These are phyloP conservation scores for Boloria selene DNA, from an alignment of 2,888 invertebrate species.

Conservation along the genomic window DNA sequence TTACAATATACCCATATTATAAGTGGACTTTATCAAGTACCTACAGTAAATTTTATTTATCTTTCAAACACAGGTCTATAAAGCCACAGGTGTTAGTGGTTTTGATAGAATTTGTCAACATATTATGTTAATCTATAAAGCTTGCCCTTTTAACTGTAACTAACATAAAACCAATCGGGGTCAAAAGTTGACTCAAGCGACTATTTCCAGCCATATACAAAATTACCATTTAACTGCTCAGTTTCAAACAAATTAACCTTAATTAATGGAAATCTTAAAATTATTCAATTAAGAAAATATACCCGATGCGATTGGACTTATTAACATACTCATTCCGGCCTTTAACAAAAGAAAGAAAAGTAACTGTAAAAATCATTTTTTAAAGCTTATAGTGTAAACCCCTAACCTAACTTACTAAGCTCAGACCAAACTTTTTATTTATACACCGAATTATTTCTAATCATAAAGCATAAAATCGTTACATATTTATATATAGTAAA, in stretches of 20 bases:
- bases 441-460: too few relatives aligned
- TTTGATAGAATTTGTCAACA: not conserved
- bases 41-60: too few relatives aligned
- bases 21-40: too few relatives aligned
- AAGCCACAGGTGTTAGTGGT: conserved; percentile 7
- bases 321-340: conserved; percentile 23
- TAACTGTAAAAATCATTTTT: not conserved
- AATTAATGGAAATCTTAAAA: conserved; percentile 25
- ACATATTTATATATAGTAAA: too few relatives aligned
- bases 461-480: too few relatives aligned
- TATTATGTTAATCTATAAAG: conserved; percentile 10
- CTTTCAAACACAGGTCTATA: not conserved
- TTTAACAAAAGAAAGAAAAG: conserved; percentile 13
- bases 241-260: conserved; percentile 19
- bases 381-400: not conserved
- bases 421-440: too few relatives aligned
- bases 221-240: conserved; percentile 8
- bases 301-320: conserved; percentile 4
- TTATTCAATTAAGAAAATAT: conserved; percentile 27
- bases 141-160: conserved; percentile 8
- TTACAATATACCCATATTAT: too few relatives aligned
- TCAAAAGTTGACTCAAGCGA: conserved; percentile 12
- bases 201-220: conserved; percentile 9
- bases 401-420: too few relatives aligned
- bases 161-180: not conserved